Percentiles rank a stretch among this genome's conserved stretches.
Evolutionary conservation across 2,888 invertebrate species (phyloP).

Genomic region (Aleiodes testaceus): DNA sequence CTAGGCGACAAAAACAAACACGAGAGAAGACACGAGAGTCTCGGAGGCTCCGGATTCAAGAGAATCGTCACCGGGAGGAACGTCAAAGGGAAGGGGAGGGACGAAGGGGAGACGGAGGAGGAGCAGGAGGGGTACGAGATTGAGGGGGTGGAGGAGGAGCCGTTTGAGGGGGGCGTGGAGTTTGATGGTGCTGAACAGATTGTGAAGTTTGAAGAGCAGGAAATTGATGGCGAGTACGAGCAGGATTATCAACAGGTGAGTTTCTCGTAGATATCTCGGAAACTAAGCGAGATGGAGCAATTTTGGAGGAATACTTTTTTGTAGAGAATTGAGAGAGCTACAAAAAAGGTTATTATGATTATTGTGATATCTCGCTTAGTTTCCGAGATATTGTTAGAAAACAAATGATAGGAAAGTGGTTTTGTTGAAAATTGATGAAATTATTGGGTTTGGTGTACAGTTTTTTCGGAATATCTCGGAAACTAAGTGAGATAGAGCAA

Average conservation of each 20-base stretch:
- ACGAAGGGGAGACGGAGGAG: conserved; percentile 52
- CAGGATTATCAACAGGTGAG: conserved; percentile 17
- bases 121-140: conserved; percentile 46
- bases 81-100: conserved; percentile 35
- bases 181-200: conserved; percentile 53
- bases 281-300: no score
- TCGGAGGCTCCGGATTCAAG: conserved; percentile 71
- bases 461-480: no score
- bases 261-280: no score
- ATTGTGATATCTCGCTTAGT: no score
- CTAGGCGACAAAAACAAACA: conserved; percentile 71
- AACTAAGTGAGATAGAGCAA: no score
- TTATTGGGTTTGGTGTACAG: no score
- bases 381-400: no score
- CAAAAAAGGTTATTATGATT: no score
- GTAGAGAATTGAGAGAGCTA: no score
- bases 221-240: neutral
- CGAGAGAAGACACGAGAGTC: conserved; percentile 68
- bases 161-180: conserved; percentile 47
- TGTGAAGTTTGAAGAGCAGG: conserved; percentile 55
- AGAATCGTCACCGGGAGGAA: conserved; percentile 65
- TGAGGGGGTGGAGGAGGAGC: conserved; percentile 37
- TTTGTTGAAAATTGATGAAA: no score
- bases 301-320: no score
- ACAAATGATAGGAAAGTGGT: no score